Percentiles rank a stretch among this genome's conserved stretches.
These are phyloP conservation scores for Linurgus olivaceus DNA, from an alignment of 2,797 vertebrate species.

Conservation along the genomic window DNA sequence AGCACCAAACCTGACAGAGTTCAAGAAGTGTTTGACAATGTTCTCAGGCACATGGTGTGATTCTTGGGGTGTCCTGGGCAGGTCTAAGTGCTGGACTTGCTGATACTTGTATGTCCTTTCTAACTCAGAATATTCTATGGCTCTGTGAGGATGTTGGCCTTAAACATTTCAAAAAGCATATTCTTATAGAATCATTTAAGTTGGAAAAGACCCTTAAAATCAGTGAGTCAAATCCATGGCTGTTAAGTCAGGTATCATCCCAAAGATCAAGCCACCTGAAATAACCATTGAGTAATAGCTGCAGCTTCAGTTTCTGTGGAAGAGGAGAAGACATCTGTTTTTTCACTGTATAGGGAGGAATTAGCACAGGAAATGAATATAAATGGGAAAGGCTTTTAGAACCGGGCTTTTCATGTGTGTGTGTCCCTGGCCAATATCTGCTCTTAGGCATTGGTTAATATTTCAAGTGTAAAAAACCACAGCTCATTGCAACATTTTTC, in stretches of 20 bases:
- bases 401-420: fast-evolving
- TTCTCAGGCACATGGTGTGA: not conserved
- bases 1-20: not conserved
- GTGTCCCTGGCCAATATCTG: not conserved
- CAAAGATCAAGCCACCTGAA: not conserved
- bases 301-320: not conserved
- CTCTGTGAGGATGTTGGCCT: not conserved
- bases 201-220: not conserved
- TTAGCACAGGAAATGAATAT: not conserved
- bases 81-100: not conserved
- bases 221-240: not conserved
- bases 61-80: not conserved
- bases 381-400: not conserved
- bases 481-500: not conserved
- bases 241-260: not conserved
- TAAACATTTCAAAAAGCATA: not conserved
- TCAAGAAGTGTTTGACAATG: not conserved
- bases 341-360: not conserved
- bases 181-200: not conserved
- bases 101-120: not conserved
- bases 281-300: not conserved
- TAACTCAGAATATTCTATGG: not conserved
- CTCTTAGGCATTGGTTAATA: not conserved
- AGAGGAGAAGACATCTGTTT: not conserved
- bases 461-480: not conserved